phyloP scores from a whole-genome alignment of 1,140 invertebrate genomes.

The Mycetomoellerius zeteki region DNA sequence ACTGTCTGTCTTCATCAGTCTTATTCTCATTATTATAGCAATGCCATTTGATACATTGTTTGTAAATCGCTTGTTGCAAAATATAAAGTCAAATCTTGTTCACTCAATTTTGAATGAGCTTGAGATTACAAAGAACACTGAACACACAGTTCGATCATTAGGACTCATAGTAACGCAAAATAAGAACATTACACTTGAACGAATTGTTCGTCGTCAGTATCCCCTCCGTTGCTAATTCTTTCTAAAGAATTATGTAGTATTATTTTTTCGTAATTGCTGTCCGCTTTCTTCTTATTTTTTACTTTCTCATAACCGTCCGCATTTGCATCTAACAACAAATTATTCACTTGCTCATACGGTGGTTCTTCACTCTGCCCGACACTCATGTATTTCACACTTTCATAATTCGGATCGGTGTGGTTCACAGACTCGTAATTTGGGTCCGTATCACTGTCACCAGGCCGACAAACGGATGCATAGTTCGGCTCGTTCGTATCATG shows the following conservation, averaged over 20 bases:
- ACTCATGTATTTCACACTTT: conserved; percentile 86
- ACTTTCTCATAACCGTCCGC: conserved; percentile 81
- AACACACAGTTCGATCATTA: not conserved
- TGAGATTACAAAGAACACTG: conserved; percentile 10
- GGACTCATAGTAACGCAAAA: not conserved
- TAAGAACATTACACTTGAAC: conserved; percentile 80
- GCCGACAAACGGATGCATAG: conserved; percentile 88
- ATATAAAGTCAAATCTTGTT: not conserved
- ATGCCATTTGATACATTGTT: too few species aligned
- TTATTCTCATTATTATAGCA: too few species aligned
- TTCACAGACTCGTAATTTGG: conserved; percentile 91
- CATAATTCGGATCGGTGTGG: conserved; percentile 86
- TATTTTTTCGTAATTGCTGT: conserved; percentile 81
- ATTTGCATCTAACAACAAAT: conserved; percentile 70
- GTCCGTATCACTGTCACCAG: conserved; percentile 90
- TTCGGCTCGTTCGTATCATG: conserved; percentile 86
- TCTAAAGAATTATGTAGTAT: conserved; percentile 71
- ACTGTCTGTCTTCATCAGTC: too few species aligned
- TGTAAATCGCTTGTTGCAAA: not conserved
- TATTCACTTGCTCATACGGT: conserved; percentile 85
- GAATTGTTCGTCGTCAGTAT: conserved; percentile 84
- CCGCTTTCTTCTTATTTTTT: conserved; percentile 69
- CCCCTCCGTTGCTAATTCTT: conserved; percentile 70
- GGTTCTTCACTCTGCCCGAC: conserved; percentile 81
- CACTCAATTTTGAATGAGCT: not conserved